Evolutionary conservation across 1,140 invertebrate species (phyloP), one percentile per base, ranked within the genome.

Genomic region (Hycleus phaleratus): DNA sequence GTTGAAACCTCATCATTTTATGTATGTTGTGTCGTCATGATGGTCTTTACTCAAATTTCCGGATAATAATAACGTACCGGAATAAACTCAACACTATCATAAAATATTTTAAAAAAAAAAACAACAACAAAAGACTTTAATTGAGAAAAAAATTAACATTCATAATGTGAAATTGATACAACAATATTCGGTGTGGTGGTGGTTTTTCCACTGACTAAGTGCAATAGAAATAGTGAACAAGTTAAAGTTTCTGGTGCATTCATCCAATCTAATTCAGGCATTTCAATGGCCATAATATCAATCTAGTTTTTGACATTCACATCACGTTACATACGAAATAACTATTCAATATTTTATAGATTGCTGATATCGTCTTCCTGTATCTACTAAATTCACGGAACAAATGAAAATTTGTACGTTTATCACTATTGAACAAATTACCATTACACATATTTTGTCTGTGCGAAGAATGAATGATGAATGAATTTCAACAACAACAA

Each of bases 241-340:
- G 4, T 4, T 32, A 32, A 32, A 38, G 57, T 38, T 53, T 40
- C 38, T 44, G 46, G 38, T 47, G 53, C 49, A 54, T 61, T 49
- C 59, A 61, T 61, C 49, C 59, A 61, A 61, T 56, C 46, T 61
- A 56, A 61, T 61, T 53, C 59, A 32, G 32, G 7, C 32, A 61
- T 54, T 43, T 46, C 43, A 54, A 53, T 61, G 55, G 54, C 47
- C 46, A 32, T 32, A 56, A 49, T 61, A 61, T 61, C 59, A 61
- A 61, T 61, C 59, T 61, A 61, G 49, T 61, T 54, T 57, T 61
- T 61, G 55, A 61, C 59, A 61, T 56, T 61, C 59, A 51, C 59
- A 54, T 61, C 59, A 61, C 59, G 59, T 57, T 57, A 55, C 59
- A 44, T 55, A 52, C 40, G 54, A 61, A 61, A 52, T 57, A 61